Conservation (phyloP, 2,888 invertebrate genomes). For the Camptogramma bilineatum region DNA sequence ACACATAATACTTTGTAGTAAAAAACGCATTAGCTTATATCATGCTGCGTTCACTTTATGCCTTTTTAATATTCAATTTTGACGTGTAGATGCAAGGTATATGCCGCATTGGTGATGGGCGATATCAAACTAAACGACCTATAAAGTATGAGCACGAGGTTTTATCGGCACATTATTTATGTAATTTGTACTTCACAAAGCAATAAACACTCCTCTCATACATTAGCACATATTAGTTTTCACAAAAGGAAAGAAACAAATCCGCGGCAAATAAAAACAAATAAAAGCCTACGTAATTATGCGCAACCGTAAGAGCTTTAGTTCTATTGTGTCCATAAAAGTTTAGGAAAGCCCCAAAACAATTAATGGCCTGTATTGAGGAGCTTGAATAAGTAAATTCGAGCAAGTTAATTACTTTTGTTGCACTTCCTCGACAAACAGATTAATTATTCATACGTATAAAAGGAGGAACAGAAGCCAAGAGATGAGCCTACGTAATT, state of each 20-base stretch:
- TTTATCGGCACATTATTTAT: constrained; percentile 2
- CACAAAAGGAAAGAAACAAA: constrained; percentile 33
- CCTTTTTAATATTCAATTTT: background rate
- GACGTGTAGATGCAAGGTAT: background rate
- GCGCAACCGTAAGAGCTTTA: constrained; percentile 39
- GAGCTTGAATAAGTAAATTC: constrained; percentile 35
- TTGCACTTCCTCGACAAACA: constrained; percentile 45
- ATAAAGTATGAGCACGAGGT: constrained; percentile 47
- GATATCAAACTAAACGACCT: constrained; percentile 58
- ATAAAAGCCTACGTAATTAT: constrained; percentile 43
- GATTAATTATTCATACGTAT: constrained; percentile 42
- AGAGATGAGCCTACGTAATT: constrained; percentile 55
- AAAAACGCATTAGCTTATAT: background rate
- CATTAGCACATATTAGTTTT: constrained; percentile 32
- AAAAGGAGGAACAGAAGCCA: constrained; percentile 44
- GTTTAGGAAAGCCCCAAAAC: constrained; percentile 39
- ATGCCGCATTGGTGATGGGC: constrained; percentile 42
- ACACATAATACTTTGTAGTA: background rate
- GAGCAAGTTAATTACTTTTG: constrained; percentile 41
- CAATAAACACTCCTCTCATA: constrained; percentile 52
- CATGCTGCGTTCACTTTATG: background rate
- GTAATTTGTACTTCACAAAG: constrained; percentile 49
- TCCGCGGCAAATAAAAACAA: constrained; percentile 37
- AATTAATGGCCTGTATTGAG: constrained; percentile 41
- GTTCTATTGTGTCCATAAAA: constrained; percentile 42